Evolutionary conservation across 2,113 vertebrate species (phyloP), one percentile per base, ranked within the genome.

Genomic region (Otocyon megalotis): DNA sequence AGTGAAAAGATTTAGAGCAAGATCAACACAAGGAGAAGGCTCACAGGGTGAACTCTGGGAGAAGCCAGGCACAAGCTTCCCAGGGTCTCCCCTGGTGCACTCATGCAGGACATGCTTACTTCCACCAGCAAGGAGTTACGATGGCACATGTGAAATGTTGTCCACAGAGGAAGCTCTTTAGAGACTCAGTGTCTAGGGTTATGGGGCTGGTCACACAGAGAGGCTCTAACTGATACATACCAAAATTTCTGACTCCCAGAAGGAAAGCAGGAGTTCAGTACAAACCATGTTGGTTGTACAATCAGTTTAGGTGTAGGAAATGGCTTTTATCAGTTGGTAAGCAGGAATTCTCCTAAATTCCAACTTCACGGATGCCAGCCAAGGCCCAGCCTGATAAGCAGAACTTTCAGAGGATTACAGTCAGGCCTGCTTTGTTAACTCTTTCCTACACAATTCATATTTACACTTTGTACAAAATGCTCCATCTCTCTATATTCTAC

Each of bases 161-260:
- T 77, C 72, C 53, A 2, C 1, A 0, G 22, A 32, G 12, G 30
- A 93, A 74, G 17, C 56, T 74, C 74, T 56, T 35, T 35, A 71
- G 62, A 86, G n/a, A 43, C 50, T 87, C 37, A 5, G 1, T 16
- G 10, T 43, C 76, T 13, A 32, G 16, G 5, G 24, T 63, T 83
- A 72, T 0, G 12, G 30, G 8, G 6, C 32, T 93, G 80, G n/a
- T 72, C 54, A 43, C 10, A 43, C 3, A 15, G 32, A 24, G 16
- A 90, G 13, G 43, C 50, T 76, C 13, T 96, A 58, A 72, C 30
- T 50, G 43, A 43, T 69, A 80, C 20, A 53, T 19, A 67, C 13
- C 90, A 88, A 80, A 67, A 80, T 81, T 91, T 76, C 32, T 94
- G 65, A 92, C 74, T 92, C 19, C 54, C 53, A n/a, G 30, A 77